A percentile compares a stretch with the other conserved stretches of the same genome.
Conservation (phyloP, 2,888 invertebrate species). For the Heliconius sara region DNA sequence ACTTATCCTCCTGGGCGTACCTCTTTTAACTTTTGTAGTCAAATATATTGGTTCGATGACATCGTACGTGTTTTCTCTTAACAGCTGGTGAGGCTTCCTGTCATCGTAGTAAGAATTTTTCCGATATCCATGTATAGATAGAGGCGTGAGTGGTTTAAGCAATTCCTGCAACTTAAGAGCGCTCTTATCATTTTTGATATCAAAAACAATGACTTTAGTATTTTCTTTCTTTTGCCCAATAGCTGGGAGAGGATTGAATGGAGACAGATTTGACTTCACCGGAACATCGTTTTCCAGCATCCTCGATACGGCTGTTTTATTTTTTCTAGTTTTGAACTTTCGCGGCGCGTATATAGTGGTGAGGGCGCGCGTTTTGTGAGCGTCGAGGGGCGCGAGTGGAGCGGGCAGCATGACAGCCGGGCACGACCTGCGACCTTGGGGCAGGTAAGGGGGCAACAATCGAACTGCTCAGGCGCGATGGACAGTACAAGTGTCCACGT, state of each 20-base stretch:
- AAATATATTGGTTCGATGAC: conserved; percentile 74
- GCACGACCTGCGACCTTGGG: conserved; percentile 71
- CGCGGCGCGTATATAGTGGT: conserved; percentile 79
- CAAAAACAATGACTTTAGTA: conserved; percentile 74
- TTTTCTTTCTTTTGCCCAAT: conserved; percentile 73
- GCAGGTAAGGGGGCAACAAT: conserved; percentile 56
- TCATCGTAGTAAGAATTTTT: conserved; percentile 56
- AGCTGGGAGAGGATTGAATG: conserved; percentile 78
- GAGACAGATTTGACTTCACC: conserved; percentile 70
- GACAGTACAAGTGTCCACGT: conserved; percentile 45
- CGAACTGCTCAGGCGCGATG: conserved; percentile 55
- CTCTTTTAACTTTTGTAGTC: conserved; percentile 58
- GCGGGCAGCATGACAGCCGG: conserved; percentile 75
- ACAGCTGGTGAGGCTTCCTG: conserved; percentile 67
- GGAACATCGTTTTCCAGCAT: conserved; percentile 75
- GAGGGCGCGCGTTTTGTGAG: conserved; percentile 74
- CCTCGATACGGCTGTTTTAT: conserved; percentile 72
- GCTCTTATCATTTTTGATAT: conserved; percentile 61
- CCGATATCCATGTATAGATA: conserved; percentile 66
- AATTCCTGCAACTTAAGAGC: conserved; percentile 66
- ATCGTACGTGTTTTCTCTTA: conserved; percentile 79
- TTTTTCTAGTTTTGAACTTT: conserved; percentile 68
- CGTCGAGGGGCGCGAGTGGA: conserved; percentile 73
- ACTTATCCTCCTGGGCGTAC: conserved; percentile 41
- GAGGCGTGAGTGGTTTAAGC: conserved; percentile 74